Base-by-base conservation (phyloP, 1,140 invertebrate genomes). In the Drosophila navojoa region DNA sequence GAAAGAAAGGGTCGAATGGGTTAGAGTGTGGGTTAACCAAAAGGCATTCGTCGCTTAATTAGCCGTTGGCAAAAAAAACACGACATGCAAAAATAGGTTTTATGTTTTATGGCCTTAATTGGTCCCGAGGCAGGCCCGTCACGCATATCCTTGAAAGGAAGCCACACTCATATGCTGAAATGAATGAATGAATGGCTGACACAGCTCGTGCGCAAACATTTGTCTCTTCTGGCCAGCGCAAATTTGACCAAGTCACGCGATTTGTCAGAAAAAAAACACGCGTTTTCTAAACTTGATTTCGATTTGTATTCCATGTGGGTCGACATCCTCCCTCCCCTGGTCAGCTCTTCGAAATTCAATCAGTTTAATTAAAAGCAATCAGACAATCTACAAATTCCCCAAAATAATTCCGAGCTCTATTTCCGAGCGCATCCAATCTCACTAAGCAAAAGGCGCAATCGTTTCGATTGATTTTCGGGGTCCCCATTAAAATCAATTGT, bases 331-430 rank as follows among this genome's bases (percentile, higher is more conserved):
- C 57, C 15, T 45, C 42, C 15, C 3, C 15, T 16, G 42, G 6
- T 7, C 42, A 15, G 16, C 42, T 15, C 42, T 47, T 59, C 64
- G 67, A 77, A 82, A 90, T 76, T 78, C 86, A 90, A 90, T 90
- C 81, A 90, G 80, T 64, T 60, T 87, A 90, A 90, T 90, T 90
- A 90, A 90, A 84, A 86, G 64, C 79, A 90, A 90, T 90, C 79
- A 22, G 19, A 80, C 10, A 47, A 54, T 40, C 22, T 22, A 45
- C 15, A 50, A 61, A 54, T 52, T 42, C 42, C 49, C 32, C 42
- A 58, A 55, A 32, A 63, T 45, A 54, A 58, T 75, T 54, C 57
- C 63, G 73, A 87, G 63, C 73, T 32, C 32, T 9, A 32, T 7
- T 32, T 7, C 32, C 32, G 71, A 87, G 63, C 73, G 62, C 81